These are phyloP conservation scores for Nerophis lumbriciformis DNA, from an alignment of 2,113 vertebrate genomes.

Conservation along the genomic window DNA sequence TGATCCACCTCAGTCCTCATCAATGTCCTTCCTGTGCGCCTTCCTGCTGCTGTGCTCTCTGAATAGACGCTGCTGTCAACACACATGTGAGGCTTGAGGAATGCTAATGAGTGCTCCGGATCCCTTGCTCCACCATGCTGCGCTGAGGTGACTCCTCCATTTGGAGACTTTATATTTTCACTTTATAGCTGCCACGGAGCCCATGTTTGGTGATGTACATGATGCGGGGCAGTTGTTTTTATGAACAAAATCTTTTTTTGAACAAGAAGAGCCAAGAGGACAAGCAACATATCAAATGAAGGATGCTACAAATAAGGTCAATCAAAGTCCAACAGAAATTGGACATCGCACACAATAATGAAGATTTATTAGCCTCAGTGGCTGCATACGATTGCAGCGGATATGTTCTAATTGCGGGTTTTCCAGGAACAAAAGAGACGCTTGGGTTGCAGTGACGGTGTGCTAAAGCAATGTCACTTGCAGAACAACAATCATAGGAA, in stretches of 20 bases:
- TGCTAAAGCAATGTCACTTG: slow-evolving; percentile 18
- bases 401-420: slow-evolving; percentile 29
- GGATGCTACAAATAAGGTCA: slow-evolving; percentile 49
- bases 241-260: slow-evolving; percentile 20
- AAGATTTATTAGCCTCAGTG: slow-evolving; percentile 24
- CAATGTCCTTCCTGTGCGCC: slow-evolving; percentile 29
- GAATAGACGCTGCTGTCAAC: slow-evolving; percentile 44
- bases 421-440: slow-evolving; percentile 47
- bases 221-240: slow-evolving; percentile 32
- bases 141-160: slow-evolving; percentile 35
- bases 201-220: slow-evolving; percentile 31
- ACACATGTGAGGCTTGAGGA: slow-evolving; percentile 31
- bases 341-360: slow-evolving; percentile 23
- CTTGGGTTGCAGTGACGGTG: slow-evolving; percentile 18
- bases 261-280: slow-evolving; percentile 7
- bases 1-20: slow-evolving; percentile 36
- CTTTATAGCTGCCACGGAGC: slow-evolving; percentile 12
- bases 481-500: slow-evolving; percentile 27
- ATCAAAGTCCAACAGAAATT: slow-evolving; percentile 32
- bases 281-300: slow-evolving; percentile 24
- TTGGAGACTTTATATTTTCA: slow-evolving; percentile 26
- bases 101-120: slow-evolving; percentile 20
- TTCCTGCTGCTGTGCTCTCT: slow-evolving; percentile 24
- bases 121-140: slow-evolving; percentile 24
- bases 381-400: slow-evolving; percentile 25